phyloP scores from a whole-genome alignment of 2,113 vertebrate species.

The Perognathus longimembris region DNA sequence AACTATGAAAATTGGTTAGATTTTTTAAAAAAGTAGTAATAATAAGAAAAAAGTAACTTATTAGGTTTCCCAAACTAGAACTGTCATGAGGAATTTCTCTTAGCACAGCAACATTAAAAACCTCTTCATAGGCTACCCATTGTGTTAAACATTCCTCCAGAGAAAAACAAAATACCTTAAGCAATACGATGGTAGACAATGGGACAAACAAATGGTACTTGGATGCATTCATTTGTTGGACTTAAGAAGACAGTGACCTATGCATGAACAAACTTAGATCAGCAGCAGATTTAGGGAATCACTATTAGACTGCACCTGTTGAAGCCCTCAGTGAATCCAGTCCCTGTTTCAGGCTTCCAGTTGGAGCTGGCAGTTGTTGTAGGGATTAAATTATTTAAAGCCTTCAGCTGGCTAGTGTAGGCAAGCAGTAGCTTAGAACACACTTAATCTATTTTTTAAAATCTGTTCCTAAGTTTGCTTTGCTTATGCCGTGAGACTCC shows the following conservation, averaged over 20 bases:
- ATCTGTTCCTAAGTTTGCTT: conserved; percentile 89
- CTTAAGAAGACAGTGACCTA: conserved; percentile 81
- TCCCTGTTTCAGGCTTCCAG: conserved; percentile 88
- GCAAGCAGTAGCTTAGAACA: conserved; percentile 89
- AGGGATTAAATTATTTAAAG: conserved; percentile 94
- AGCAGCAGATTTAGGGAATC: conserved; percentile 80
- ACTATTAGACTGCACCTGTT: conserved; percentile 89
- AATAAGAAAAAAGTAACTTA: neutral
- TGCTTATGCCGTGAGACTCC: conserved; percentile 85
- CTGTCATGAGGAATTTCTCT: neutral
- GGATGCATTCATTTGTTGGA: conserved; percentile 81
- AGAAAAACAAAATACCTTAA: conserved; percentile 72
- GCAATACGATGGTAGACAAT: conserved; percentile 79
- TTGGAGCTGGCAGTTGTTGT: conserved; percentile 91
- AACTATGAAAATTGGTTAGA: neutral
- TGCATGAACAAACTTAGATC: conserved; percentile 80
- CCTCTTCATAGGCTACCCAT: neutral
- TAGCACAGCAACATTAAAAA: conserved; percentile 34
- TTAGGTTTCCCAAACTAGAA: conserved; percentile 38
- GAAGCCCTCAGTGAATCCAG: conserved; percentile 87
- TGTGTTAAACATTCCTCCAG: conserved; percentile 28
- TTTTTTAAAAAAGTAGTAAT: conserved; percentile 30
- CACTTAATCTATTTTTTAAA: conserved; percentile 90
- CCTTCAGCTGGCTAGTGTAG: conserved; percentile 90
- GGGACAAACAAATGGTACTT: conserved; percentile 79